Evolutionary conservation across 2,113 vertebrate genomes (phyloP), one percentile per base, ranked within the genome.

Genomic region (Erythrolamprus reginae): DNA sequence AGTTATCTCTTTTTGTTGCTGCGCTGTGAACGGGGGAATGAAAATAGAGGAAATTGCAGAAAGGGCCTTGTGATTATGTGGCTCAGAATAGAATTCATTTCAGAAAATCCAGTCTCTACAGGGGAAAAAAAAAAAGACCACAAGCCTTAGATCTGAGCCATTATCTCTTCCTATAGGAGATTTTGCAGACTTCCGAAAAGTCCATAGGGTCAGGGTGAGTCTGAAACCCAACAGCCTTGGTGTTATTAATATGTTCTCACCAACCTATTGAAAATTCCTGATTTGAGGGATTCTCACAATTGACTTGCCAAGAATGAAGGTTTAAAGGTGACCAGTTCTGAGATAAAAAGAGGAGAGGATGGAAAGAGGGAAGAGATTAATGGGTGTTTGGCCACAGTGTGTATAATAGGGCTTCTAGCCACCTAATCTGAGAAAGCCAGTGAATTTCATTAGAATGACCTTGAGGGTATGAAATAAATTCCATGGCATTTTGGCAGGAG

Each of bases 371-470:
- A 90, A 47, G 38, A 24, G 89, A 65, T 51, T 61, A 61, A 23
- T 5, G 48, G 45, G 21, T 33, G 28, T 90, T 50, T 86, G 55
- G 89, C 55, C n/a, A 50, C 83, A 51, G 5, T 1, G 24, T 45
- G 23, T 24, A 12, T 58, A 52, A 47, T 13, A 45, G 48, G 15
- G 23, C 84, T 51, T 21, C 58, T 52, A 86, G 89, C 84, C 51
- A 86, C 58, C 56, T 45, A 65, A 70, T 86, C 84, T 53, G 84
- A 24, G 42, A 86, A 90, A 86, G 84, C 33, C 89, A 90, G 77
- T 86, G 89, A 70, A 86, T 90, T 90, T 90, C 89, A 90, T 86
- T 90, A 90, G 47, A 53, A 52, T 53, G 89, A 90, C 89, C 89
- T 90, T 90, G 89, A 70, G 24, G 84, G 84, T 52, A 86, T 26